Evolutionary conservation across 2,888 invertebrate genomes (phyloP), one percentile per base, ranked within the genome.

Genomic region (Drosophila diplacantha): DNA sequence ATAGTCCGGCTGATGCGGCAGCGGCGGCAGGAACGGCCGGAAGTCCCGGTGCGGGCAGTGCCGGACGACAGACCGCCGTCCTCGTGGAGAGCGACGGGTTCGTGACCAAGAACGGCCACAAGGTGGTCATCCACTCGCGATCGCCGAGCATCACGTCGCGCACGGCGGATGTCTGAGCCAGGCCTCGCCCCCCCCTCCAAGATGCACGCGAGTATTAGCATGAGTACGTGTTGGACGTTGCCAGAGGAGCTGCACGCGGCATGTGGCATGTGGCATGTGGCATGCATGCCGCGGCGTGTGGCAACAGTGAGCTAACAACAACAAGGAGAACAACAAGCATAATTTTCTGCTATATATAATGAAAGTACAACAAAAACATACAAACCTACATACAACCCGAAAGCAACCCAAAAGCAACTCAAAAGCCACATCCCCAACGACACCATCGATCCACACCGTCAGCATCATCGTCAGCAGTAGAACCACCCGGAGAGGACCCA

Each of bases 51-150:
- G 72, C 70, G 34, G 76, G 83, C 68, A 86, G 84, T 71, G 76
- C 79, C 49, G 86, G 85, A 60, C 91, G 92, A 73, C 93, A 95
- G 88, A 95, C 96, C 81, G 94, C 95, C 85, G 95, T 96, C 87
- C 91, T 96, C 87, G 93, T 96, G 86, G 93, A 94, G 89, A 93
- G 93, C 89, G 95, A 95, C 88, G 93, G 94, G 71, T 94, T 92
- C 88, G 92, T 93, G 85, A 94, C 93, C 85, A 94, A 94, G 90
- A 96, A 95, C 89, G 94, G 94, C 85, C 95, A 95, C 90, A 94
- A 95, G 89, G 96, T 96, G 89, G 95, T 96, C 89, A 93, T 96
- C 89, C 94, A 94, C 90, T 94, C 88, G 90, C 93, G 94, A 88
- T 95, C 95, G 88, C 93, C 95, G 87, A 94, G 94, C 89, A 92